A percentile compares a stretch with the other conserved stretches of the same genome.
Evolutionary conservation across 92 coral and sea anemone species (phyloP).

Genomic region (Umimayanthus kanabou): DNA sequence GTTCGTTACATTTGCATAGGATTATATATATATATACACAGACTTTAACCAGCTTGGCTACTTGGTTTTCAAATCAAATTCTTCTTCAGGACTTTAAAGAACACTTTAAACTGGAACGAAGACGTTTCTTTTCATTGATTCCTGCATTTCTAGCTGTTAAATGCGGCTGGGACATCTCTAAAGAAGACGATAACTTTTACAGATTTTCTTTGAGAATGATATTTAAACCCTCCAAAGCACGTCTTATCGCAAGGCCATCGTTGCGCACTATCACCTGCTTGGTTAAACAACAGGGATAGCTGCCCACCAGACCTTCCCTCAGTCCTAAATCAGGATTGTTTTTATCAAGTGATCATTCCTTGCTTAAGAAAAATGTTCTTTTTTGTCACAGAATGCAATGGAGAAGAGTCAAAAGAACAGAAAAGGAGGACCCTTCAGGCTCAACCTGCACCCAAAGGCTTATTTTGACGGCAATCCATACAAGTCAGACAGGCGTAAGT

Average conservation of each 20-base stretch:
- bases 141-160: neutral
- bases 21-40: no score
- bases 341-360: neutral
- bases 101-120: no score
- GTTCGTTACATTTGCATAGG: no score
- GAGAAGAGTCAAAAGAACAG: conserved; percentile 79
- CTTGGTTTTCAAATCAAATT: no score
- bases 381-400: conserved; percentile 67
- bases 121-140: no score
- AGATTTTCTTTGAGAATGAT: neutral
- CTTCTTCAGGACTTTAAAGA: no score
- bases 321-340: neutral
- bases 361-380: neutral
- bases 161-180: neutral
- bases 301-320: neutral
- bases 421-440: conserved; percentile 90
- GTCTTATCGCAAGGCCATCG: neutral
- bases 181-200: neutral
- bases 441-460: conserved; percentile 89
- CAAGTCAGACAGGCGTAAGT: conserved; percentile 89
- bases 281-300: no score
- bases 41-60: no score
- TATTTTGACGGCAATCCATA: conserved; percentile 98
- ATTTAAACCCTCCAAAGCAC: neutral
- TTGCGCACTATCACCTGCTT: neutral